A percentile compares a stretch with the other conserved stretches of the same genome.
These are phyloP conservation scores for Pelecanoides urinatrix DNA, from an alignment of 2,113 vertebrate species.

Conservation along the genomic window DNA sequence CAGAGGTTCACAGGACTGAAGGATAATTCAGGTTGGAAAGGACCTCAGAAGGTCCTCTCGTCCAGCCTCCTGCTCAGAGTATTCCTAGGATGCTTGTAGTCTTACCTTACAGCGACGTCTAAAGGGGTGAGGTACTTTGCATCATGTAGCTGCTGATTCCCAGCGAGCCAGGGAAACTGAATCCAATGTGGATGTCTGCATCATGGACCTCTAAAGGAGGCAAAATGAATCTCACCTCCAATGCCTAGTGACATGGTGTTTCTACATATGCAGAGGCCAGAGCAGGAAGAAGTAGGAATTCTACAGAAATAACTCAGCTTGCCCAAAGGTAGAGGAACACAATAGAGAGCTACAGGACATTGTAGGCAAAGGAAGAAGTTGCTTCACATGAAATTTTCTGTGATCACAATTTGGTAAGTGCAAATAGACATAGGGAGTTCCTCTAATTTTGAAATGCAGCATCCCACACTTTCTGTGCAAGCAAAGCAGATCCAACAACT, in stretches of 20 bases:
- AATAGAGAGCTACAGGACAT: background rate
- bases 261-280: background rate
- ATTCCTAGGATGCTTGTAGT: background rate
- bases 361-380: background rate
- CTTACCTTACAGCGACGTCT: background rate
- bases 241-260: rapidly evolving
- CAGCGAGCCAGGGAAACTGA: background rate
- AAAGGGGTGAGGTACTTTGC: background rate
- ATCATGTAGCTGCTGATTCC: background rate
- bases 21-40: background rate
- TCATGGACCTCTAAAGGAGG: background rate
- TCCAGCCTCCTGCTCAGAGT: background rate
- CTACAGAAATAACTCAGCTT: background rate
- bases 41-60: background rate
- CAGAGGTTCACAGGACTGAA: background rate
- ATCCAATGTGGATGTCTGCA: background rate
- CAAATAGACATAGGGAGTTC: background rate
- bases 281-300: background rate
- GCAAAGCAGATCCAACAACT: background rate
- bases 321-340: background rate
- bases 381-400: background rate
- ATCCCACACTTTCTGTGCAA: background rate
- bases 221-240: background rate
- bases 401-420: background rate
- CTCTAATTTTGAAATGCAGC: background rate